Evolutionary conservation across 2,797 vertebrate species (phyloP).

Genomic region (Amblyopsis hoosieri): DNA sequence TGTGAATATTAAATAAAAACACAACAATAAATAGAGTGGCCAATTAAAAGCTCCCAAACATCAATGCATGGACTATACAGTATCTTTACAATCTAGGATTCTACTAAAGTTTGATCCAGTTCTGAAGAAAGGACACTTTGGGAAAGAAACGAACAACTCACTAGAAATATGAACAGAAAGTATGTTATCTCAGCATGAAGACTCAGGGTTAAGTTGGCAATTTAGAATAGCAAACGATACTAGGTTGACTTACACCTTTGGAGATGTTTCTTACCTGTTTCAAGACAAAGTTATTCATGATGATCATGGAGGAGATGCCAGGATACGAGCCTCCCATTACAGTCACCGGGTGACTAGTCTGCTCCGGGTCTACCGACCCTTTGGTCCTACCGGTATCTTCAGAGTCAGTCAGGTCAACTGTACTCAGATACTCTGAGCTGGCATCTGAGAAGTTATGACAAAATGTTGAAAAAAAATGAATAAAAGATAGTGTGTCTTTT

Average conservation of each 20-base stretch:
- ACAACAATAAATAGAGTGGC: no score
- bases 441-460: slow-evolving; percentile 73
- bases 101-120: background rate
- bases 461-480: background rate
- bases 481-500: slow-evolving; percentile 18
- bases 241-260: background rate
- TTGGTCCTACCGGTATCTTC: slow-evolving; percentile 77
- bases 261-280: slow-evolving; percentile 81
- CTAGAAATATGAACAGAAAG: no score
- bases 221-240: background rate
- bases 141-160: no score
- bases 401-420: slow-evolving; percentile 84
- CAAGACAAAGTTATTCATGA: slow-evolving; percentile 90
- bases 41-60: no score
- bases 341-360: slow-evolving; percentile 62
- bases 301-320: slow-evolving; percentile 83
- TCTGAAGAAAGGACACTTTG: slow-evolving; percentile 1
- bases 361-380: slow-evolving; percentile 65
- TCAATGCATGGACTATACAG: background rate
- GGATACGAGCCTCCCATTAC: slow-evolving; percentile 76
- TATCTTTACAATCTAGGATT: no score
- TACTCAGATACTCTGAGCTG: slow-evolving; percentile 86
- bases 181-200: background rate
- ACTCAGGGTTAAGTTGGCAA: background rate
- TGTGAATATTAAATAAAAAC: no score